phyloP scores from a whole-genome alignment of 1,140 invertebrate species.

The Achatina immaculata region DNA sequence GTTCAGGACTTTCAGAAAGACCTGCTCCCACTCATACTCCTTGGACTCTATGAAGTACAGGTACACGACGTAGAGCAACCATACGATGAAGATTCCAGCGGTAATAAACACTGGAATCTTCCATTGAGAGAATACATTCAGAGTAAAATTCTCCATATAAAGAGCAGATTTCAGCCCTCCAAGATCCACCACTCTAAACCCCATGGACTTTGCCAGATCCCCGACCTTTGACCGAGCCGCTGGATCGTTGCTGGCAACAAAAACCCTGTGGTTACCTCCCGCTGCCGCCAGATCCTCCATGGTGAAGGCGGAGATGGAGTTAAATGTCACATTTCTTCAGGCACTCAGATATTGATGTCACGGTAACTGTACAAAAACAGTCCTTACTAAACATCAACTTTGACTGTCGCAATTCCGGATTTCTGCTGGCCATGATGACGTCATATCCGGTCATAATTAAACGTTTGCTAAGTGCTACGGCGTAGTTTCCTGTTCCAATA shows the following conservation, averaged over 20 bases:
- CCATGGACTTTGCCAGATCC: slow-evolving; percentile 57
- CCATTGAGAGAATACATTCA: slow-evolving; percentile 60
- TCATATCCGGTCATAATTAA: slow-evolving; percentile 62
- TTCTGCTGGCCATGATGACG: slow-evolving; percentile 64
- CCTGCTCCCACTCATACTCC: slow-evolving; percentile 59
- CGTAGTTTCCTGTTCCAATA: slow-evolving; percentile 67
- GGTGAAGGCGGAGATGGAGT: slow-evolving; percentile 63
- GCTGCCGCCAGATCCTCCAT: slow-evolving; percentile 54
- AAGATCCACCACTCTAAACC: slow-evolving; percentile 57
- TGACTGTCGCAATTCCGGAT: slow-evolving; percentile 47
- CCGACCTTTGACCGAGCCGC: slow-evolving; percentile 48
- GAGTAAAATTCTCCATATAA: slow-evolving; percentile 56
- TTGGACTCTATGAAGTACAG: slow-evolving; percentile 62
- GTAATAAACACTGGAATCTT: slow-evolving; percentile 56
- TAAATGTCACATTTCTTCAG: slow-evolving; percentile 56
- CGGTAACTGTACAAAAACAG: slow-evolving; percentile 54
- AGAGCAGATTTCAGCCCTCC: slow-evolving; percentile 54
- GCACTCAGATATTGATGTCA: slow-evolving; percentile 56
- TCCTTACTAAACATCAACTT: slow-evolving; percentile 47
- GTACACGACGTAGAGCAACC: slow-evolving; percentile 62
- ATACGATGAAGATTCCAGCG: slow-evolving; percentile 59
- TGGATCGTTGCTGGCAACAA: slow-evolving; percentile 56
- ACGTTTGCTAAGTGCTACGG: slow-evolving; percentile 59
- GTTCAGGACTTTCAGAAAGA: slow-evolving; percentile 65
- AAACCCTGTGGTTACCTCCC: slow-evolving; percentile 50